phyloP scores from a whole-genome alignment of 2,888 invertebrate genomes.

The Drosophila ustulata region DNA sequence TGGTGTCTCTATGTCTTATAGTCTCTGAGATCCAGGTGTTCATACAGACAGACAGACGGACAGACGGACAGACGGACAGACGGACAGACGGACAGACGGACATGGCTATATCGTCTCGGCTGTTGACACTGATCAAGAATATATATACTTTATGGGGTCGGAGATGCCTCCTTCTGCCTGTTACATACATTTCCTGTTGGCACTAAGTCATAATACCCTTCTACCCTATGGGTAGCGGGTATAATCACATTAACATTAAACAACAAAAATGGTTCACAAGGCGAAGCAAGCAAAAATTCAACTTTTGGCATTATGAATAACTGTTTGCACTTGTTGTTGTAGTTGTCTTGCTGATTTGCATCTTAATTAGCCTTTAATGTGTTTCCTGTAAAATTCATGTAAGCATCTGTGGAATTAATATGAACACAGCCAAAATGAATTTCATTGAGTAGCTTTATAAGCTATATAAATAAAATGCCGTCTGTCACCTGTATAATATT shows the following conservation, averaged over 20 bases:
- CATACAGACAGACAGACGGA: too few relatives aligned
- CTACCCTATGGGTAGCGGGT: too few relatives aligned
- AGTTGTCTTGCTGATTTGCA: slow-evolving; percentile 42
- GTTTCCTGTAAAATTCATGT: slow-evolving; percentile 34
- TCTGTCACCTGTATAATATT: slow-evolving; percentile 45
- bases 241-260: slow-evolving; percentile 5
- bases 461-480: slow-evolving; percentile 16
- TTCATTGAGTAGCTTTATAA: slow-evolving; percentile 19
- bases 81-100: too few relatives aligned
- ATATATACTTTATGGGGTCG: too few relatives aligned
- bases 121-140: too few relatives aligned
- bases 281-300: background rate
- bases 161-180: too few relatives aligned
- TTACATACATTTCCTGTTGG: too few relatives aligned
- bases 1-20: too few relatives aligned
- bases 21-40: too few relatives aligned
- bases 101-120: too few relatives aligned
- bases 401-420: slow-evolving; percentile 11
- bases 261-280: slow-evolving; percentile 14
- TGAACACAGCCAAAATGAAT: slow-evolving; percentile 11
- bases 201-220: too few relatives aligned
- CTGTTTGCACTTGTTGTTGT: slow-evolving; percentile 6
- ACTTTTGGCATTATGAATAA: slow-evolving; percentile 40
- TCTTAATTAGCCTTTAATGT: slow-evolving; percentile 46
- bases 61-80: too few relatives aligned